Percentiles rank a stretch among this genome's conserved stretches.
Evolutionary conservation across 2,888 invertebrate species (phyloP).

Genomic region (Argyra leucocephala): DNA sequence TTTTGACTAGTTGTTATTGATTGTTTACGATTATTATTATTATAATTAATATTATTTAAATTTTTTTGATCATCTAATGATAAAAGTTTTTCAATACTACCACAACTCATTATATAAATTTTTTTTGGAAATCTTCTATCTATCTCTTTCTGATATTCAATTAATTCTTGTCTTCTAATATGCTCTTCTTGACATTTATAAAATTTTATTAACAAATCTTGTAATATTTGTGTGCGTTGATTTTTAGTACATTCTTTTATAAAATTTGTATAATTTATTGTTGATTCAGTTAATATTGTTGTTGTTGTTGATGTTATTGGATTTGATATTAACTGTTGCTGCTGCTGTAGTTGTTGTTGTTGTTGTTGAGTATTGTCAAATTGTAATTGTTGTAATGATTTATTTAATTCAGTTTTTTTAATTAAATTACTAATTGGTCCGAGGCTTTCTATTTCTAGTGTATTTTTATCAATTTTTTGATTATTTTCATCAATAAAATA

Average conservation of each 20-base stretch:
- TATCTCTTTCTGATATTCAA: conserved; percentile 25
- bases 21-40: conserved; percentile 4
- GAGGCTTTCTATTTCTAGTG: conserved; percentile 6
- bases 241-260: conserved; percentile 12
- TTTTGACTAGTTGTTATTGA: conserved; percentile 22
- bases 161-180: conserved; percentile 34
- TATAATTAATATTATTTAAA: conserved; percentile 7
- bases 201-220: conserved; percentile 40
- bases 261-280: background rate
- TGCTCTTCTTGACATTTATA: conserved; percentile 36
- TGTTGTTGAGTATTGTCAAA: background rate
- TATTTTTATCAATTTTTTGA: background rate
- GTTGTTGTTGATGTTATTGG: conserved; percentile 9
- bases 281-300: conserved; percentile 15
- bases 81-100: conserved; percentile 12
- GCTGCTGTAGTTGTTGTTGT: background rate
- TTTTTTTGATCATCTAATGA: conserved; percentile 8
- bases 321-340: background rate
- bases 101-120: conserved; percentile 10
- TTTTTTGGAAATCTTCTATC: conserved; percentile 22
- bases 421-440: conserved; percentile 6
- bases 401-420: background rate
- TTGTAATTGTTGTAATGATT: background rate
- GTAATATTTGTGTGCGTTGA: conserved; percentile 31
- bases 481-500: background rate